Evolutionary conservation across 2,797 vertebrate species (phyloP), one percentile per base, ranked within the genome.

Genomic region (Rhynchonycteris naso): DNA sequence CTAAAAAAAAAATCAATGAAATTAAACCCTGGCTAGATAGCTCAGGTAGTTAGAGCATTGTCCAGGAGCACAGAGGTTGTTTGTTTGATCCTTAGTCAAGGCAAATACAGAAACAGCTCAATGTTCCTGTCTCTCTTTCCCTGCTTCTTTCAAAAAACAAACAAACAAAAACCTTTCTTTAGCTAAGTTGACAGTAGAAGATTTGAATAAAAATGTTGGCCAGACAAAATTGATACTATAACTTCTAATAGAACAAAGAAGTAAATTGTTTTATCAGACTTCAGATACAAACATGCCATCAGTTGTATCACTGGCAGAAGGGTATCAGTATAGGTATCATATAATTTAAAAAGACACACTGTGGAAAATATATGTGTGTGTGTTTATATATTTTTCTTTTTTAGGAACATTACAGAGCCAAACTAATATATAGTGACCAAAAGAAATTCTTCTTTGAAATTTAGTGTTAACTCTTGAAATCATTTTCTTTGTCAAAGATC

Each of bases 401-500:
- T 83, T 8, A 87, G 87, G n/a, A 84, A 89, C 7, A 28, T 79
- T 81, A 38, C 24, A 80, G 50, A 75, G n/a, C 83, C 54, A 80
- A 90, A 91, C 16, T 69, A 52, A 91, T 22, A 79, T 33, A 79
- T 4, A 56, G 2, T 79, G 35, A 82, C 18, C 75, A 86, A 79
- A 43, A 33, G 79, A n/a, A 78, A 79, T 33, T 69, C 21, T 65
- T 22, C 19, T 82, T 68, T 68, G 69, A 88, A 69, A 72, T n/a
- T 75, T 54, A 83, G 12, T 15, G 9, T 69, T 82, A 12, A 10
- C 38, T 91, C 61, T 69, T 65, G 16, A 93, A 94, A 74, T 50
- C 2, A 26, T 94, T 89, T 87, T 72, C 75, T 91, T 69, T 93
- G 81, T 47, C 56, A 87, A 65, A 93, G 56, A 94, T 14, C 38